A percentile compares a stretch with the other conserved stretches of the same genome.
These are phyloP conservation scores for Pollimyrus isidori DNA, from an alignment of 2,113 vertebrate genomes.

Conservation along the genomic window DNA sequence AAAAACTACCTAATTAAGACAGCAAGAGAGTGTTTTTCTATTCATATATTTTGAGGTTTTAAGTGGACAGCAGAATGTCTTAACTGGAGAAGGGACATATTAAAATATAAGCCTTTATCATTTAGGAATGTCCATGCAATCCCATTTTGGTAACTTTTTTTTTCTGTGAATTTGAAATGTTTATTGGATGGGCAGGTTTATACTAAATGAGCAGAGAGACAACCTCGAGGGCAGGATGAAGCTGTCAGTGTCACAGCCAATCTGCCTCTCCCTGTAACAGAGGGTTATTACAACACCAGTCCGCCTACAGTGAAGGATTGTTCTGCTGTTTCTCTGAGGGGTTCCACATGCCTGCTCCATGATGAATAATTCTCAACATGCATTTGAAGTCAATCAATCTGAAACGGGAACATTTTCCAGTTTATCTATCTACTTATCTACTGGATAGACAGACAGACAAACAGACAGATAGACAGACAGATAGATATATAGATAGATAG, in stretches of 20 bases:
- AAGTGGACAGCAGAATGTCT: background rate
- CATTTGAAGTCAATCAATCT: background rate
- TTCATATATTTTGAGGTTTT: background rate
- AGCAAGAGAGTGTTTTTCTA: background rate
- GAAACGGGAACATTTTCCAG: background rate
- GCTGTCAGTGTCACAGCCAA: conserved; percentile 1
- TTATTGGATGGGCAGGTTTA: background rate
- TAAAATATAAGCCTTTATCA: background rate
- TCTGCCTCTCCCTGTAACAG: background rate
- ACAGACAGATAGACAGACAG: background rate
- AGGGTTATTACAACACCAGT: background rate
- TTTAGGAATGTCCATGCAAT: background rate
- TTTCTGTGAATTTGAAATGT: background rate
- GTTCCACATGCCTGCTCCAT: background rate
- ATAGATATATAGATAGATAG: background rate
- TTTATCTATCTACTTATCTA: background rate
- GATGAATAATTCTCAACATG: background rate
- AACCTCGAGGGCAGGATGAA: background rate
- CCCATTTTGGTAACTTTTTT: background rate
- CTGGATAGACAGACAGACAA: background rate
- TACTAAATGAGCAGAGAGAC: background rate
- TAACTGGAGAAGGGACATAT: background rate
- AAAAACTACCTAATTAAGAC: background rate
- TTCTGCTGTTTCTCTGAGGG: background rate
- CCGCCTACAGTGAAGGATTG: background rate